These are phyloP conservation scores for Daboia siamensis DNA, from an alignment of 2,113 vertebrate species.

Conservation along the genomic window DNA sequence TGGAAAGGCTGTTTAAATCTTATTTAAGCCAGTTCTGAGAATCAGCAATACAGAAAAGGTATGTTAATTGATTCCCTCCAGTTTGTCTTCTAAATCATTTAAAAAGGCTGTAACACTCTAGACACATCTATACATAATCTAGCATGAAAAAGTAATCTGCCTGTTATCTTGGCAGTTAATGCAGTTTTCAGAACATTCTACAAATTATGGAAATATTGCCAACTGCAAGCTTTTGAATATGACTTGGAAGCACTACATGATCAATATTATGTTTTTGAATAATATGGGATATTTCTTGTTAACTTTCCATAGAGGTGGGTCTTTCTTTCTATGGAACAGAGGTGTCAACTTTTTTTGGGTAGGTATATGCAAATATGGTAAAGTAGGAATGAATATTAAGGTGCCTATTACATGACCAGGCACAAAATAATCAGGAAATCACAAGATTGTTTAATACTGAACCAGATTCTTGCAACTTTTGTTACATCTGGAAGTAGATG, in stretches of 20 bases:
- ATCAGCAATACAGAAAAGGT: not conserved
- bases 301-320: not conserved
- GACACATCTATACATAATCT: slow-evolving; percentile 11
- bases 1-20: not conserved
- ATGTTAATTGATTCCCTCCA: not conserved
- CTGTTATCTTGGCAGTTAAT: slow-evolving; percentile 8
- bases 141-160: not conserved
- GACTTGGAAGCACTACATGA: not conserved
- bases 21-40: not conserved
- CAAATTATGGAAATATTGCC: slow-evolving; percentile 3
- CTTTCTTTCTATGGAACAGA: not conserved
- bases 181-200: slow-evolving; percentile 15
- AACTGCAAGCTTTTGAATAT: slow-evolving; percentile 1
- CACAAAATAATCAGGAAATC: not conserved
- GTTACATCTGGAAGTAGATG: not conserved
- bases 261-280: not conserved
- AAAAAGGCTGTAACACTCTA: slow-evolving; percentile 6
- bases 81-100: not conserved
- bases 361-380: not conserved
- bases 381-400: not conserved
- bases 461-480: not conserved
- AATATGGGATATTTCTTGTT: not conserved
- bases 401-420: not conserved
- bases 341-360: not conserved
- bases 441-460: not conserved